Base-by-base conservation (phyloP, 2,113 vertebrate species). In the Thomomys bottae region DNA sequence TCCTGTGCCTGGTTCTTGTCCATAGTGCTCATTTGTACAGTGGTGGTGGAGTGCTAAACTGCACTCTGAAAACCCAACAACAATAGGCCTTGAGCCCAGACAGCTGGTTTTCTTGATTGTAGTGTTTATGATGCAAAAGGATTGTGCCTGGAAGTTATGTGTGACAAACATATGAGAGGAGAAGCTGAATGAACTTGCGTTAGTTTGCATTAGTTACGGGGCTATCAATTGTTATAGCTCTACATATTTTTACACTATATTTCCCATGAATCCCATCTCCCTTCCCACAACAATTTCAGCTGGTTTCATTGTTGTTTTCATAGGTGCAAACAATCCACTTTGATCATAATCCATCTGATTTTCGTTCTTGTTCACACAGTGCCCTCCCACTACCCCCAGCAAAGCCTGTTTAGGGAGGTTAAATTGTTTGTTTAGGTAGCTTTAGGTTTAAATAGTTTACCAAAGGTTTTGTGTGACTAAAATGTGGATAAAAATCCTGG, bases 391-490 rank as follows among this genome's bases (percentile, higher is more conserved):
- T 15, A 17, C 11, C 49, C 49, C 49, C 49, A 54, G 18, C 49
- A 54, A 4, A 54, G 11, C 49, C 49, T 54, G 15, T 54, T 49
- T 54, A 54, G 11, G 11, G 49, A 91, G 24, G 59, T 40, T 26
- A 57, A 67, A 64, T 8, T 87, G 28, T 66, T 85, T 67, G 23
- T 6, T 38, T 20, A 75, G 63, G 68, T 90, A 45, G 57, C 49
- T 92, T 81, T 70, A 30, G 2, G 67, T 83, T 83, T 83, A 36
- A 83, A 28, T 83, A 68, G n/a, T 90, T 84, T 84, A 8, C 57
- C 17, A 26, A 23, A 57, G 40, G 17, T n/a, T n/a, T 72, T 75
- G 14, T 63, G 5, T 61, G 38, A 61, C 75, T 76, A 18, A 78
- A 20, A 3, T 32, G 1, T 38, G 63, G 66, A 90, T 64, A 28